Evolutionary conservation across 2,888 invertebrate species (phyloP).

Genomic region (Meiosimyza decipiens): DNA sequence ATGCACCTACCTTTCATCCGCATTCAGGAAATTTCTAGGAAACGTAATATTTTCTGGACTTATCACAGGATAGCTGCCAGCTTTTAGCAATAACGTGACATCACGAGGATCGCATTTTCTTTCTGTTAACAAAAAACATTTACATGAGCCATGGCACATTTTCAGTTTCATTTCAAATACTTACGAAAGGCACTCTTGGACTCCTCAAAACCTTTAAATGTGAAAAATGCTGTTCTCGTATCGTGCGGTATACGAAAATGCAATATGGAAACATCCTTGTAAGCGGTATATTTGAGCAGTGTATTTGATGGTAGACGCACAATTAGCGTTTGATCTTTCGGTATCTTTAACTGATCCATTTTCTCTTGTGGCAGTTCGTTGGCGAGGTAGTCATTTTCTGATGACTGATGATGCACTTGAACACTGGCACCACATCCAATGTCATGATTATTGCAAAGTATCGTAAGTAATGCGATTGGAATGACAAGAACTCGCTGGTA

Average conservation of each 20-base stretch:
- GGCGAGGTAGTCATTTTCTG: slow-evolving; percentile 44
- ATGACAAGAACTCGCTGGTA: slow-evolving; percentile 35
- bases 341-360: slow-evolving; percentile 53
- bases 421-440: slow-evolving; percentile 47
- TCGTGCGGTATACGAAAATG: slow-evolving; percentile 71
- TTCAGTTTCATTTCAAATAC: slow-evolving; percentile 44
- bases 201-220: slow-evolving; percentile 66
- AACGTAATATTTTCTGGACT: slow-evolving; percentile 84
- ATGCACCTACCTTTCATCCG: slow-evolving; percentile 61
- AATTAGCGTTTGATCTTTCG: slow-evolving; percentile 59
- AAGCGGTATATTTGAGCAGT: slow-evolving; percentile 69
- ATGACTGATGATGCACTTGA: slow-evolving; percentile 52
- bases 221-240: slow-evolving; percentile 67
- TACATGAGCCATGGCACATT: background rate
- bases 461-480: slow-evolving; percentile 41
- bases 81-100: slow-evolving; percentile 79
- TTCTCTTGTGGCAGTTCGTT: slow-evolving; percentile 51
- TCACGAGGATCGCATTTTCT: slow-evolving; percentile 73
- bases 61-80: slow-evolving; percentile 85
- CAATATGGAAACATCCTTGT: slow-evolving; percentile 72
- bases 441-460: slow-evolving; percentile 44
- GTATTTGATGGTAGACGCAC: slow-evolving; percentile 68
- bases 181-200: slow-evolving; percentile 67
- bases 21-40: slow-evolving; percentile 74
- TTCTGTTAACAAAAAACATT: slow-evolving; percentile 56